Evolutionary conservation across 2,888 invertebrate species (phyloP).

Genomic region (Microchrysa polita): DNA sequence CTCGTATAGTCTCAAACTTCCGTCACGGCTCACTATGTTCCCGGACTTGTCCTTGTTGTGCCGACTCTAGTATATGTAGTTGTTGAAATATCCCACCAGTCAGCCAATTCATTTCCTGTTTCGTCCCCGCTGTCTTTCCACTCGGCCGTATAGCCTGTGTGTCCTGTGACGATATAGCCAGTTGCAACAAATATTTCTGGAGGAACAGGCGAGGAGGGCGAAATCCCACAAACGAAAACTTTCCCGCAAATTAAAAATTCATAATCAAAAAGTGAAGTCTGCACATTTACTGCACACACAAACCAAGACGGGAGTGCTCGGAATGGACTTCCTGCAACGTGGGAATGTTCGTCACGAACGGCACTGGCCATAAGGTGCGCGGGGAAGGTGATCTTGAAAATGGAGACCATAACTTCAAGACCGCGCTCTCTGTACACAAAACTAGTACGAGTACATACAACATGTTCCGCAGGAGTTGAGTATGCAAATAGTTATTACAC

Average conservation of each 20-base stretch:
- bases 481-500: conserved; percentile 50
- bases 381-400: neutral
- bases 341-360: neutral
- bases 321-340: neutral
- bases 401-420: conserved; percentile 5
- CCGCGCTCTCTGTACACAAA: too few relatives aligned
- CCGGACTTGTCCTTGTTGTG: neutral
- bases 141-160: too few relatives aligned
- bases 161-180: too few relatives aligned
- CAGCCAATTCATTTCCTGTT: neutral
- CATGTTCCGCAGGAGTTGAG: neutral
- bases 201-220: neutral
- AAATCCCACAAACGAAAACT: conserved; percentile 19
- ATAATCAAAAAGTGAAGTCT: conserved; percentile 44
- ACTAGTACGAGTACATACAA: too few relatives aligned
- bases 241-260: conserved; percentile 42
- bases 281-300: conserved; percentile 24
- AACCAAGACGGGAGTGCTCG: neutral
- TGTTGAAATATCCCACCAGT: conserved; percentile 25
- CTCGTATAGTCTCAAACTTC: neutral
- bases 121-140: neutral
- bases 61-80: too few relatives aligned
- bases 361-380: too few relatives aligned
- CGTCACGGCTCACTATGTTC: neutral
- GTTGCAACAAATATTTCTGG: too few relatives aligned